Conservation (phyloP, 2,113 vertebrate genomes). For the Chrysemys picta region DNA sequence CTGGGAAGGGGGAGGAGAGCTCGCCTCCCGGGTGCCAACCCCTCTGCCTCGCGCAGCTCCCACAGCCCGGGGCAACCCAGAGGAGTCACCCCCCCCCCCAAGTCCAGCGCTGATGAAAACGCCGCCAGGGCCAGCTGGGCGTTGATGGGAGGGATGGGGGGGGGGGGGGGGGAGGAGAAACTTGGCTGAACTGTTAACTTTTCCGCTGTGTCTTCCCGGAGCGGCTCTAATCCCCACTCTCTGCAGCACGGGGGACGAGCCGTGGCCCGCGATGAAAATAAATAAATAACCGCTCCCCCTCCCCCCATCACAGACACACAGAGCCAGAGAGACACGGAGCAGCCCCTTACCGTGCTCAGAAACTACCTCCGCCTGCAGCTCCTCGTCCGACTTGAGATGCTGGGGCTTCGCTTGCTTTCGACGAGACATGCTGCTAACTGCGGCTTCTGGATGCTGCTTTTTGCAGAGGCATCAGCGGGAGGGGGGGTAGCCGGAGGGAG, state of each 20-base stretch:
- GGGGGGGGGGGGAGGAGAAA: slow-evolving; percentile 46
- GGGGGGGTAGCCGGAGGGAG: slow-evolving; percentile 27
- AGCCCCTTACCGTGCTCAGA: slow-evolving; percentile 90
- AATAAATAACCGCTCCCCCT: slow-evolving; percentile 25
- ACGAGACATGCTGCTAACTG: slow-evolving; percentile 95
- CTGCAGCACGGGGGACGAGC: background rate
- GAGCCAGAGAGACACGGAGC: slow-evolving; percentile 20
- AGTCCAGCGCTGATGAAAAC: slow-evolving; percentile 23
- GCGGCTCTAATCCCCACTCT: slow-evolving; percentile 22
- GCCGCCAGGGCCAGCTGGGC: background rate
- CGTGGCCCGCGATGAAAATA: too few relatives aligned
- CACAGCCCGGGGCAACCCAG: background rate
- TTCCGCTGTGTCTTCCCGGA: background rate
- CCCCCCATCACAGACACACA: slow-evolving; percentile 29
- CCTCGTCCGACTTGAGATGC: slow-evolving; percentile 97
- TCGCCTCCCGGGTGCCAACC: background rate
- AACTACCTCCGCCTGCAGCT: slow-evolving; percentile 87
- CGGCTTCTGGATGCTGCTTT: slow-evolving; percentile 86
- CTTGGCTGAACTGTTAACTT: slow-evolving; percentile 71
- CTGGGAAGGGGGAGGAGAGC: background rate
- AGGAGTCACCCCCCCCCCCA: background rate
- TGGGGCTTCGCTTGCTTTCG: slow-evolving; percentile 99
- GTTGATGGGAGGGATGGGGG: slow-evolving; percentile 17
- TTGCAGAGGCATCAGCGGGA: slow-evolving; percentile 93
- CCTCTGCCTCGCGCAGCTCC: background rate